Evolutionary conservation across 2,888 invertebrate species (phyloP).

Genomic region (Schrankia costaestrigalis): DNA sequence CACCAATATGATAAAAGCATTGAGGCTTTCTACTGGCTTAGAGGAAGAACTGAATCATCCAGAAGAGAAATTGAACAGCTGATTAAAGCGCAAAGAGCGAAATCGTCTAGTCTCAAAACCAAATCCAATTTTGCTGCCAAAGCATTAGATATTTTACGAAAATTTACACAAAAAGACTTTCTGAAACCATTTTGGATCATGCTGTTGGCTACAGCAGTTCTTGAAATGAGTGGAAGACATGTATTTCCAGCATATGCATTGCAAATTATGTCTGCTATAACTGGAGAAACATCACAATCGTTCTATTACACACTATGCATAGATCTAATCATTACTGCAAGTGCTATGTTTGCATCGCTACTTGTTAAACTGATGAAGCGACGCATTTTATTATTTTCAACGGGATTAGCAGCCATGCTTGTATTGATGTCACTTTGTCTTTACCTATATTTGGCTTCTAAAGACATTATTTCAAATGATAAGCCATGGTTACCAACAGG

Average conservation of each 20-base stretch:
- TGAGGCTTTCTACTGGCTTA: conserved; percentile 62
- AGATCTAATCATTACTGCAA: conserved; percentile 33
- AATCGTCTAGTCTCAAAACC: conserved; percentile 4
- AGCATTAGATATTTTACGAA: conserved; percentile 32
- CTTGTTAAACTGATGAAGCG: conserved; percentile 28
- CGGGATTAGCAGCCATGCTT: conserved; percentile 29
- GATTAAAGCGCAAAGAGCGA: conserved; percentile 20
- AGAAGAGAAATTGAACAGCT: conserved; percentile 31
- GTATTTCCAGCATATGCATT: conserved; percentile 40
- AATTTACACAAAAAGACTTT: conserved; percentile 51
- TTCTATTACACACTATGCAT: conserved; percentile 36
- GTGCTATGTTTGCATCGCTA: conserved; percentile 27
- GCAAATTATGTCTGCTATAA: conserved; percentile 36
- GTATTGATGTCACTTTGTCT: conserved; percentile 27
- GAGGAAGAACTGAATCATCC: conserved; percentile 64
- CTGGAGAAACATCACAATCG: conserved; percentile 19
- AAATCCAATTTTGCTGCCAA: neutral
- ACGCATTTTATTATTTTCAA: conserved; percentile 37
- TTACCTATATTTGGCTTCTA: conserved; percentile 26
- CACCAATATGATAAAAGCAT: conserved; percentile 22
- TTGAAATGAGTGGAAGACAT: conserved; percentile 54
- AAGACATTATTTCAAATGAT: conserved; percentile 17
- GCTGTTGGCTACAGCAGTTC: conserved; percentile 34
- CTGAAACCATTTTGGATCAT: conserved; percentile 47
- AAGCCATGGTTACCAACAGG: conserved; percentile 26